Evolutionary conservation across 2,888 invertebrate species (phyloP), one percentile per base, ranked within the genome.

Genomic region (Griposia aprilina): DNA sequence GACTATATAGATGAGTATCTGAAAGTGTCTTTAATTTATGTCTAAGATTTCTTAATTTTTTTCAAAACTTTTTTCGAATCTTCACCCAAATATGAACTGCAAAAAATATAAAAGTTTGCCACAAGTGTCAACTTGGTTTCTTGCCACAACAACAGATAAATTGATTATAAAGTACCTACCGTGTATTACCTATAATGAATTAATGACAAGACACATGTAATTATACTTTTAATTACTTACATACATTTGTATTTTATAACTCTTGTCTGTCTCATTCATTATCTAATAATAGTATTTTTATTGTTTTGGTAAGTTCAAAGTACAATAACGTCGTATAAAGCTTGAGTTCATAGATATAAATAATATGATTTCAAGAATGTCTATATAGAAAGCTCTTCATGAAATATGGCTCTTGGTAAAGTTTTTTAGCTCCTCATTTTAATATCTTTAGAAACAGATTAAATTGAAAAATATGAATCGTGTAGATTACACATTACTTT

Each of bases 241-340:
- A 55, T 20, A 74, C 7, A 30, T 45, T 36, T 17, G 20, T 23
- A 52, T 17, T 26, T 77, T 83, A 59, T 17, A 52, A 41, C 45
- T 48, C 41, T 20, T 59, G 5, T 52, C 23, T 23, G 30, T 59
- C 52, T 65, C 68, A 30, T 60, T 65, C 4, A n/a, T 36, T 84
- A 68, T 60, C 23, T 36, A 23, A n/a, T 30, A 59, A 62, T 55
- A 50, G 63, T 11, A 23, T 11, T 63, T 75, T 71, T 57, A 75
- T 60, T 55, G 41, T 48, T 50, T 63, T 59, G 48, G 7, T 15
- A 41, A 74, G 48, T 45, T 75, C 81, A 85, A 50, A 82, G 63
- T 72, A 71, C 36, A 66, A 66, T n/a, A 59, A 52, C 30, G 36
- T 55, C 23, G 23, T 60, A 26, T n/a, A n/a, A 66, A 76, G 23